Base-by-base conservation (phyloP, 2,888 invertebrate genomes). In the Desoria tigrina region DNA sequence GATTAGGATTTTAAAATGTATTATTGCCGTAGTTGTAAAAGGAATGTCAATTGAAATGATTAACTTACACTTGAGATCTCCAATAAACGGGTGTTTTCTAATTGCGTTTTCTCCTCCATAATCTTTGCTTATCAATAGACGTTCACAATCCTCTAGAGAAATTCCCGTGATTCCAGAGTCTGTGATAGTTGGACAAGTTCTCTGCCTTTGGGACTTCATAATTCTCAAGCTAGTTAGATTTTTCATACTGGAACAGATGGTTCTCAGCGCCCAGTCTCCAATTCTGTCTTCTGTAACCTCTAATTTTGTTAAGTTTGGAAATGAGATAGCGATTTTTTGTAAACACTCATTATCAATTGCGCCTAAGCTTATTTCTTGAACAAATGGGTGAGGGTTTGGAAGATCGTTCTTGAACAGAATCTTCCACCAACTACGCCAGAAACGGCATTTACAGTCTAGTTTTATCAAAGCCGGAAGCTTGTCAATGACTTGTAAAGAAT, bases 151-250 rank as follows among this genome's bases (percentile, higher is more conserved):
- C 1, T 32, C 42, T 18, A 32, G 23, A 2, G 50, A 24, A 2
- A 66, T 51, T 9, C 69, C 66, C 3, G 66, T 69, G 21, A 69
- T 11, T 0, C 66, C 69, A 0, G 66, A 61, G 24, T 69, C 69
- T 1, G 64, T 63, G 9, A 69, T 16, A 16, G 32, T 14, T 4
- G 63, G 50, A 7, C 42, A 11, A 27, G 42, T 18, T 1, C 49
- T 59, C n/a, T 45, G 27, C 26, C 61, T 27, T 26, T 42, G 58
- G 16, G 39, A 16, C 7, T 63, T 58, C 9, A 58, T 42, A 3
- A 69, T 66, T 11, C 53, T 64, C n/a, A 69, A 45, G 1, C 39
- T 11, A 39, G 39, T 11, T 11, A 39, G 39, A 11, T 39, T 9
- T 39, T 9, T 9, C 39, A 39, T 39, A 16, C 9, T 11, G 39